These are phyloP conservation scores for Onychostruthus taczanowskii DNA, from an alignment of 2,113 vertebrate genomes.

Conservation along the genomic window DNA sequence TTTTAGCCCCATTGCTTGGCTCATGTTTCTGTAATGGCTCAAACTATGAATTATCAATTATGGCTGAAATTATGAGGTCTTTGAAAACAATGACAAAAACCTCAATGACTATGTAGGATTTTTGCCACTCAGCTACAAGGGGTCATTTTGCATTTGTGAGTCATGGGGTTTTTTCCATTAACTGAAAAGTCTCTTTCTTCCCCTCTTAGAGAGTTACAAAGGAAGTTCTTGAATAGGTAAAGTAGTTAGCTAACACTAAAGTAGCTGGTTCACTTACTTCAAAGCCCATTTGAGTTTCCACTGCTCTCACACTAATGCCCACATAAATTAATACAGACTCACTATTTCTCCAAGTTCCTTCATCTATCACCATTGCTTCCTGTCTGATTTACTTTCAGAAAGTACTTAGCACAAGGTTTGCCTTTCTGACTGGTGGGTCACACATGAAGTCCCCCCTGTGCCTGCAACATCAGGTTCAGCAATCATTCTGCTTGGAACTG, in stretches of 20 bases:
- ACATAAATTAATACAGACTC: background rate
- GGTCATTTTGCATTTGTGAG: background rate
- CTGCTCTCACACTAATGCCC: background rate
- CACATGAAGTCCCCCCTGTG: rapidly evolving
- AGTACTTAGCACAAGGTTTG: background rate
- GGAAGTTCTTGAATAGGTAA: background rate
- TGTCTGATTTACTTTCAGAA: background rate
- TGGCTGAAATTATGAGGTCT: background rate
- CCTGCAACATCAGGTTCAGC: background rate
- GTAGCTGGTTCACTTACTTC: background rate
- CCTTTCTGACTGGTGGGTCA: background rate
- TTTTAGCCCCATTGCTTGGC: background rate
- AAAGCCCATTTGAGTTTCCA: background rate
- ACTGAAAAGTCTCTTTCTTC: background rate
- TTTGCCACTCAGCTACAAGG: background rate
- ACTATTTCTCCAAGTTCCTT: background rate
- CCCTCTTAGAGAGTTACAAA: background rate
- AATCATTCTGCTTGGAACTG: background rate
- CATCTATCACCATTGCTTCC: background rate
- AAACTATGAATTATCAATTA: rapidly evolving
- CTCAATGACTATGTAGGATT: background rate
- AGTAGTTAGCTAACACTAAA: background rate
- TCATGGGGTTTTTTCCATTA: background rate
- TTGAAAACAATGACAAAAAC: background rate
- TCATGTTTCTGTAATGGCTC: background rate